Evolutionary conservation across 2,797 vertebrate species (phyloP).

Genomic region (Spinibarbus caldwelli): DNA sequence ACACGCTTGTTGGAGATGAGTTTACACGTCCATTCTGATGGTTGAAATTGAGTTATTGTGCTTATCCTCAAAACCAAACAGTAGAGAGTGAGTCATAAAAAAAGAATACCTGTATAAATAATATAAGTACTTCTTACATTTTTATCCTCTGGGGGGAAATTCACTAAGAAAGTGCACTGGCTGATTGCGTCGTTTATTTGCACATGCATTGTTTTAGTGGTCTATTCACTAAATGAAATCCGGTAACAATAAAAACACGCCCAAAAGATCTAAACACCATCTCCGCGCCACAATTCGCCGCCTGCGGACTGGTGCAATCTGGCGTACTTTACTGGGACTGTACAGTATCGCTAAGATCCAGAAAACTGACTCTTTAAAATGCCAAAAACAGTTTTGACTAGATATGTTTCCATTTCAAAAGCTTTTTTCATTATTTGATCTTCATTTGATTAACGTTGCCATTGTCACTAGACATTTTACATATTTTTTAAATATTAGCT

Average conservation of each 20-base stretch:
- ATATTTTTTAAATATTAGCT: not conserved
- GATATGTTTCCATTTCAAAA: not conserved
- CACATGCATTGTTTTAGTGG: not conserved
- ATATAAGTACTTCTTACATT: not conserved
- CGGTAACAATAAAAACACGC: not conserved
- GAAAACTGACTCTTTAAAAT: not conserved
- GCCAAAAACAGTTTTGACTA: not conserved
- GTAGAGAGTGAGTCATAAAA: not conserved
- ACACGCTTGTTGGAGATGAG: slow-evolving; percentile 1
- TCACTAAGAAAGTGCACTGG: not conserved
- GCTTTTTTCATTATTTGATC: not conserved
- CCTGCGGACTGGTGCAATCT: not conserved
- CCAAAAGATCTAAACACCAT: not conserved
- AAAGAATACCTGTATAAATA: not conserved
- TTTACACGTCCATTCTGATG: slow-evolving; percentile 20
- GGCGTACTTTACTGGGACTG: not conserved
- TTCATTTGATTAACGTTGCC: not conserved
- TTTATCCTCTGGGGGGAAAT: not conserved
- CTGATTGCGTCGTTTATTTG: slow-evolving; percentile 11
- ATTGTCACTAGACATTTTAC: not conserved
- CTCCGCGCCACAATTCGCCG: not conserved
- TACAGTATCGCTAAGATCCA: not conserved
- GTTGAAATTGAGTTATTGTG: slow-evolving; percentile 19
- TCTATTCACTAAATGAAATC: not conserved
- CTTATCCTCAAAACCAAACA: slow-evolving; percentile 40